Base-by-base conservation (phyloP, 2,888 invertebrate species). In the Dicranocentrus wangi region DNA sequence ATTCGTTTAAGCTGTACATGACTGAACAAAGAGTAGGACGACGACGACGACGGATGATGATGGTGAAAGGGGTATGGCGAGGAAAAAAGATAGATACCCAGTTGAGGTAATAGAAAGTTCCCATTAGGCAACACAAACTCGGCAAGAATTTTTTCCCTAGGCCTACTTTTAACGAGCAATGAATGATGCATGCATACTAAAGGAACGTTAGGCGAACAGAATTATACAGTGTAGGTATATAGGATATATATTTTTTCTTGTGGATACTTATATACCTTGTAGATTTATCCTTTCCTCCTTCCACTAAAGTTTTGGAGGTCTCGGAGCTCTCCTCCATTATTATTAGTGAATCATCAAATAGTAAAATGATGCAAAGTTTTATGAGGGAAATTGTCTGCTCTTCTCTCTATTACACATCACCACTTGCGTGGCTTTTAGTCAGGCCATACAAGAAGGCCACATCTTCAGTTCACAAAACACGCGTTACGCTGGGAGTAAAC, bases 101-200 rank as follows among this genome's bases (percentile, higher is more conserved):
- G 32, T 7, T 32, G 32, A 32, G 32, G 32, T 10, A 51, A 13
- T 5, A 53, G 53, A 43, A 60, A 32, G 43, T 19, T 28, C 25
- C 32, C 51, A 68, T 60, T 76, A 60, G 76, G 47, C 47, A 69
- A 61, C 39, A 55, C 39, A 75, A 69, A 63, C 53, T 65, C 32
- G 42, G 5, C 17, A 53, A 51, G 63, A 55, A 53, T 65, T 53
- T 47, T 70, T 63, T 63, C 70, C 70, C 53, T 63, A 63, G 70
- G 70, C 69, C 51, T 28, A 78, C 65, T 77, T 82, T 77, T 72
- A 76, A 71, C 70, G 66, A 77, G 65, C 66, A 58, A 77, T 63
- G 39, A 66, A 70, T 76, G 63, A 65, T 76, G 47, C 55, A 71
- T 70, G 17, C 21, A 51, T 61, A n/a, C n/a, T 58, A 58, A 19